Conservation (phyloP, 2,888 invertebrate genomes). For the Odontomyia ornata region DNA sequence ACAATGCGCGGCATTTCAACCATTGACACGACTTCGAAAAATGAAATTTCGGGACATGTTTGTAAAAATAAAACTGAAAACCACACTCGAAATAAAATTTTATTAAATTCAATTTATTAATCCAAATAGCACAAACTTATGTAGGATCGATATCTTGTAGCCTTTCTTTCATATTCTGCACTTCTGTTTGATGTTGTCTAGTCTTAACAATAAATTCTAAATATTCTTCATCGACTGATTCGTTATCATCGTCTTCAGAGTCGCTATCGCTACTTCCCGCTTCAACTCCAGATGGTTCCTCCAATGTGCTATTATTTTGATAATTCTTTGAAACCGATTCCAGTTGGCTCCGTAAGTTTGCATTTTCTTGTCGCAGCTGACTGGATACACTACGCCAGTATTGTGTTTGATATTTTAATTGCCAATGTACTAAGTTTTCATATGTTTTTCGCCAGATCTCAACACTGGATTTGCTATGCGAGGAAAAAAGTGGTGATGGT, state of each 20-base stretch:
- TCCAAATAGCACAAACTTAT: no score
- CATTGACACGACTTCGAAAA: no score
- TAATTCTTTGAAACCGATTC: neutral
- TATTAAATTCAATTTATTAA: no score
- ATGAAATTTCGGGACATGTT: no score
- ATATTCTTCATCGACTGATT: constrained; percentile 41
- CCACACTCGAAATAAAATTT: no score
- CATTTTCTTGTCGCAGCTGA: constrained; percentile 42
- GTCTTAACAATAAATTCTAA: constrained; percentile 46
- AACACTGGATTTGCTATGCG: neutral
- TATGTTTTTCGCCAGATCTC: constrained; percentile 46
- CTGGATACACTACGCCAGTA: constrained; percentile 44
- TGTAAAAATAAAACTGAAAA: no score
- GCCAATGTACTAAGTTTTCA: constrained; percentile 47
- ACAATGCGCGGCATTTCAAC: no score
- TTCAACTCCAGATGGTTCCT: neutral
- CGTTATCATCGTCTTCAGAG: constrained; percentile 1
- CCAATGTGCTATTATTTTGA: neutral
- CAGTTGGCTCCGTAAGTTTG: constrained; percentile 11
- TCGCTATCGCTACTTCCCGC: neutral
- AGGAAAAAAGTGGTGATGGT: neutral
- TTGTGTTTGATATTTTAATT: constrained; percentile 38
- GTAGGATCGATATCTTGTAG: no score
- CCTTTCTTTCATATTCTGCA: neutral
- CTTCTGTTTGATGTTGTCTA: constrained; percentile 24